Evolutionary conservation across 1,140 invertebrate species (phyloP).

Genomic region (Procambarus virginalis): DNA sequence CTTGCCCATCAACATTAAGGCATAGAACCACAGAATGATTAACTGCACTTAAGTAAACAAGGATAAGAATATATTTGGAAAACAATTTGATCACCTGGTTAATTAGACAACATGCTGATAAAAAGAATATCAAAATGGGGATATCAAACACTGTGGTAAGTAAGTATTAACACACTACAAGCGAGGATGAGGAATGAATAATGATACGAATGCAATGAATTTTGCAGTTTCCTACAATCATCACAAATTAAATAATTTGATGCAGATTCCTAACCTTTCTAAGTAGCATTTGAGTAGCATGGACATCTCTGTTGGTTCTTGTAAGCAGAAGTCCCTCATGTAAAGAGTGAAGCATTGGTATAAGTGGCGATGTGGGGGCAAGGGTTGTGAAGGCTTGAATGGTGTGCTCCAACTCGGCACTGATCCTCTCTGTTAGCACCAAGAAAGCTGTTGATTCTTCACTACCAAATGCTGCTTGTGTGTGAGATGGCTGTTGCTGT

Average conservation of each 20-base stretch:
- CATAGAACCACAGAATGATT: no score
- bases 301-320: conserved; percentile 62
- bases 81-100: no score
- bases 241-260: background rate
- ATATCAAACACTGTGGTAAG: no score
- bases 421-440: conserved; percentile 69
- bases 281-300: conserved; percentile 60
- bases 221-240: no score
- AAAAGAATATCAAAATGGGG: no score
- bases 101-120: no score
- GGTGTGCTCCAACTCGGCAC: conserved; percentile 70
- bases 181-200: no score
- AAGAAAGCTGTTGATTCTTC: conserved; percentile 68
- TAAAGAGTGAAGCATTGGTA: conserved; percentile 68
- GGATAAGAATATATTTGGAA: no score
- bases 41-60: no score
- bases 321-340: conserved; percentile 63
- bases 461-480: conserved; percentile 50
- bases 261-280: conserved; percentile 46
- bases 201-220: no score
- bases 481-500: background rate
- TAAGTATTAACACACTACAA: no score
- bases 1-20: no score
- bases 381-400: conserved; percentile 69
- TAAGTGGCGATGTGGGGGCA: conserved; percentile 63